These are phyloP conservation scores for Clarias platycephalus DNA, from an alignment of 2,797 vertebrate species.

Conservation along the genomic window DNA sequence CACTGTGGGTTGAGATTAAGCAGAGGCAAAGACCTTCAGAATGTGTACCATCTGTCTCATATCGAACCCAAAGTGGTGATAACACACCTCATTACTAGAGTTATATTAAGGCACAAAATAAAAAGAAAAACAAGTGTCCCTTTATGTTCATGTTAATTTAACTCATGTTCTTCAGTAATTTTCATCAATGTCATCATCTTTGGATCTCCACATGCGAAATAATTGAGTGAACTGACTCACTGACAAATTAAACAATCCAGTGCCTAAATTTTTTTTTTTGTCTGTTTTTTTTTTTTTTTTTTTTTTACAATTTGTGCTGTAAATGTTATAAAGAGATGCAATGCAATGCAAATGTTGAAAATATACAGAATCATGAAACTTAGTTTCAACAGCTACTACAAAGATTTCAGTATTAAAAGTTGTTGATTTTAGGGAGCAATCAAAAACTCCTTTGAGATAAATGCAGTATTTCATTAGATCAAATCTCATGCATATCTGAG, in stretches of 20 bases:
- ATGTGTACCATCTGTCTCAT: conserved; percentile 3
- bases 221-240: background rate
- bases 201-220: background rate
- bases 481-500: background rate
- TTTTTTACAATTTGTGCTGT: too few species aligned
- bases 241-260: background rate
- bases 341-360: background rate
- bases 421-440: background rate
- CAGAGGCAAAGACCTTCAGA: conserved; percentile 23
- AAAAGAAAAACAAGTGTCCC: conserved; percentile 55
- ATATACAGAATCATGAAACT: background rate
- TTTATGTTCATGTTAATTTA: conserved; percentile 59
- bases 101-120: conserved; percentile 48
- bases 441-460: conserved; percentile 1
- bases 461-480: background rate
- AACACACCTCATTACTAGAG: conserved; percentile 32
- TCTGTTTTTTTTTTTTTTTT: too few species aligned
- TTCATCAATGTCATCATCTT: conserved; percentile 36
- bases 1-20: conserved; percentile 16
- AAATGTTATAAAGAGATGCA: too few species aligned
- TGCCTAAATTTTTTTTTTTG: background rate
- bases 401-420: background rate
- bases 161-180: conserved; percentile 55
- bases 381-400: background rate
- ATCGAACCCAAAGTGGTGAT: background rate